phyloP scores from a whole-genome alignment of 2,113 vertebrate species.

The Beaufortia kweichowensis region DNA sequence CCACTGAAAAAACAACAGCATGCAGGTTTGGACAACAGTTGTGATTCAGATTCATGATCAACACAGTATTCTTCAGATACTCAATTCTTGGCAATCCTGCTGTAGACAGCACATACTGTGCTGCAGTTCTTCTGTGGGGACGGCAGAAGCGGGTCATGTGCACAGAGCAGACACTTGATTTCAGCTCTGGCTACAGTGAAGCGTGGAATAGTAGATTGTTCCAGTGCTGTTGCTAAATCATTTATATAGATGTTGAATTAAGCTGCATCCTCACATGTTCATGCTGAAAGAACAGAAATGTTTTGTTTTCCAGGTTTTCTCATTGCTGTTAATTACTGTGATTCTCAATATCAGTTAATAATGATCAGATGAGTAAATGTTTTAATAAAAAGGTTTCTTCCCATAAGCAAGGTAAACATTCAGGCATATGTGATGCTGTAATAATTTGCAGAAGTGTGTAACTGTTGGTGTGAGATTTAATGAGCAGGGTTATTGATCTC shows the following conservation, averaged over 20 bases:
- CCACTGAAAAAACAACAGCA: no score
- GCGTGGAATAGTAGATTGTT: slow-evolving; percentile 30
- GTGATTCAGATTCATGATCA: not conserved
- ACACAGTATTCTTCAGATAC: slow-evolving; percentile 9
- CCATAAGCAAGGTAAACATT: not conserved
- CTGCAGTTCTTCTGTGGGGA: slow-evolving; percentile 34
- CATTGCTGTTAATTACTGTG: no score
- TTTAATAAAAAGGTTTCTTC: not conserved
- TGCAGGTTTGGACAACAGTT: no score
- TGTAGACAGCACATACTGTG: slow-evolving; percentile 14
- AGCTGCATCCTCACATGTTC: not conserved
- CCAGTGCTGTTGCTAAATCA: slow-evolving; percentile 37
- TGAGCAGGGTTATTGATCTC: slow-evolving; percentile 8
- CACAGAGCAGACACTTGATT: slow-evolving; percentile 17
- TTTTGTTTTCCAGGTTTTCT: not conserved
- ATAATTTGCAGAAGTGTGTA: not conserved
- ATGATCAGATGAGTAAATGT: not conserved
- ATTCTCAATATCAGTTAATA: no score
- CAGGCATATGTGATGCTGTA: not conserved
- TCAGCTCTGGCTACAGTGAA: slow-evolving; percentile 4
- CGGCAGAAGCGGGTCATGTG: slow-evolving; percentile 31
- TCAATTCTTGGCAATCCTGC: not conserved
- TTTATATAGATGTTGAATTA: slow-evolving; percentile 26
- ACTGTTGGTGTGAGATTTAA: not conserved
- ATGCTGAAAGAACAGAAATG: not conserved